Conservation (phyloP, 2,797 vertebrate species). For the Manis javanica region DNA sequence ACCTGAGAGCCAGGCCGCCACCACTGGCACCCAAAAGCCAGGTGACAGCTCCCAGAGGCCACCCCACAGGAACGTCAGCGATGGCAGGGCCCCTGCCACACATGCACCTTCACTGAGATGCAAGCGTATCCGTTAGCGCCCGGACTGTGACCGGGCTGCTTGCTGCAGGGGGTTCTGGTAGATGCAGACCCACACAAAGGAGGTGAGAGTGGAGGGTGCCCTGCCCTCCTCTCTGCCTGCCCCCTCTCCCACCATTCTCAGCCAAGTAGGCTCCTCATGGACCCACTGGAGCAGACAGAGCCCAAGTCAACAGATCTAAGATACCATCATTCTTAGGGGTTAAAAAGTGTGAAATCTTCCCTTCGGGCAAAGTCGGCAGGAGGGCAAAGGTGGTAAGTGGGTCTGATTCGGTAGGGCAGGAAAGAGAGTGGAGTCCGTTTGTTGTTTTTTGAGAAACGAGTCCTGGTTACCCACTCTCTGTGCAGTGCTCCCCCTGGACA, state of each 20-base stretch:
- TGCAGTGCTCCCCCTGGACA: not conserved
- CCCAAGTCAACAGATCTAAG: no score
- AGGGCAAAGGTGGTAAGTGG: no score
- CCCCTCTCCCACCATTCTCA: not conserved
- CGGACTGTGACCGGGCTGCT: not conserved
- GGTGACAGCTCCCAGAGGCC: no score
- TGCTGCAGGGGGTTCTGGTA: not conserved
- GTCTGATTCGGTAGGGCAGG: rapidly evolving
- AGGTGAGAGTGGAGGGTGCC: rapidly evolving
- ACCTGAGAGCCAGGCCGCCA: no score
- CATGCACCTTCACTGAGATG: rapidly evolving
- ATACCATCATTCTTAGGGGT: rapidly evolving
- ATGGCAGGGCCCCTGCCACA: rapidly evolving
- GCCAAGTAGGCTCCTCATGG: not conserved
- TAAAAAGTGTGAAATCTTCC: not conserved
- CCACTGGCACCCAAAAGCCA: rapidly evolving
- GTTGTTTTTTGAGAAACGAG: not conserved
- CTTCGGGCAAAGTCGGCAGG: not conserved
- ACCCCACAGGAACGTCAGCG: rapidly evolving
- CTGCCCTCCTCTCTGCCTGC: not conserved
- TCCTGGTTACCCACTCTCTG: not conserved
- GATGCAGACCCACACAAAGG: no score
- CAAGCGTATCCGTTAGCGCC: rapidly evolving
- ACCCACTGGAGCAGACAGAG: not conserved
- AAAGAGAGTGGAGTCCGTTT: not conserved